These are phyloP conservation scores for Xiphophorus hellerii DNA, from an alignment of 2,113 vertebrate genomes.

Conservation along the genomic window DNA sequence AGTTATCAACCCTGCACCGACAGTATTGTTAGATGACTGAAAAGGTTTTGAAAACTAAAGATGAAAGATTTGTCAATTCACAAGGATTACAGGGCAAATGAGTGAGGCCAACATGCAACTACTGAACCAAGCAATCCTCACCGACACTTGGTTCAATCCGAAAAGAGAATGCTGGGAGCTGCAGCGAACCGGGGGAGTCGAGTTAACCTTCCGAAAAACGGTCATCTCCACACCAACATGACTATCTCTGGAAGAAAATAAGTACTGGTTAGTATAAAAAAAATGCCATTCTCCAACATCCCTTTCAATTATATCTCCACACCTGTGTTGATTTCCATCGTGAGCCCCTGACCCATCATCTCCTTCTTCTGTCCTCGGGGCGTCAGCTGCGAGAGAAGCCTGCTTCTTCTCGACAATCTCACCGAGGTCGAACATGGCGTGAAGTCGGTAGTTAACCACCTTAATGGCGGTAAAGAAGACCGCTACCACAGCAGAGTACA, in stretches of 20 bases:
- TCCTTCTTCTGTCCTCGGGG: conserved; percentile 73
- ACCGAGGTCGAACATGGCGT: conserved; percentile 91
- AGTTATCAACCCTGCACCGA: background rate
- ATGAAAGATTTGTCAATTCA: background rate
- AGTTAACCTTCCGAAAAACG: conserved; percentile 90
- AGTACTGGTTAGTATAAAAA: background rate
- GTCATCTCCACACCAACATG: conserved; percentile 90
- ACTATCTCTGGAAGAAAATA: conserved; percentile 78
- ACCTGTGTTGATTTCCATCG: conserved; percentile 83
- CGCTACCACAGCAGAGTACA: conserved; percentile 87
- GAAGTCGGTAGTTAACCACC: conserved; percentile 88
- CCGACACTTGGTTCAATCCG: conserved; percentile 91
- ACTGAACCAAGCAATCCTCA: conserved; percentile 66
- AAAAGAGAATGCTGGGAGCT: conserved; percentile 92
- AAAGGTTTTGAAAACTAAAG: background rate
- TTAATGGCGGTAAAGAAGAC: conserved; percentile 88
- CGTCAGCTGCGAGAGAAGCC: conserved; percentile 82
- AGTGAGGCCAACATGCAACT: background rate
- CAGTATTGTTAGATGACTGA: background rate
- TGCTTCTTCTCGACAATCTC: conserved; percentile 90
- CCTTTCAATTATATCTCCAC: background rate
- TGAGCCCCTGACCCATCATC: conserved; percentile 78
- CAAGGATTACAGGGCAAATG: background rate
- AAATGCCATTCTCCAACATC: background rate
- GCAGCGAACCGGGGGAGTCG: conserved; percentile 89